Conservation (phyloP, 2,797 vertebrate genomes). For the Parambassis ranga region DNA sequence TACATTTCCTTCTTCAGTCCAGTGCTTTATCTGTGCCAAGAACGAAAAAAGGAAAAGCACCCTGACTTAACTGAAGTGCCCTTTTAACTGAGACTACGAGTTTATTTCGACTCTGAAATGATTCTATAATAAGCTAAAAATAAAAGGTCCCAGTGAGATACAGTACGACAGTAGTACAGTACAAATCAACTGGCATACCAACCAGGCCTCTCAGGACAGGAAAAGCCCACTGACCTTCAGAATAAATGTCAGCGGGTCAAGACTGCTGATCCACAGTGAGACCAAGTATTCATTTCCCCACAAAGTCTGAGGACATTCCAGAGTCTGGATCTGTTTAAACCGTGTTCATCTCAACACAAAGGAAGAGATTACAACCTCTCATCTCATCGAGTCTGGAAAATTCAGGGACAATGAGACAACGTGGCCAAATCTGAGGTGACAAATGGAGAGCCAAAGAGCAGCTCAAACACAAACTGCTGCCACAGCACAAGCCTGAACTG, state of each 20-base stretch:
- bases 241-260: slow-evolving; percentile 64
- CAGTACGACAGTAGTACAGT: slow-evolving; percentile 24
- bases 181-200: slow-evolving; percentile 45
- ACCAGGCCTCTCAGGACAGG: slow-evolving; percentile 48
- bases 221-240: slow-evolving; percentile 78
- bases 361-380: no score
- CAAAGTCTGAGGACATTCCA: neutral
- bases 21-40: no score
- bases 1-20: neutral
- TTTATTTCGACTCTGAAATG: neutral
- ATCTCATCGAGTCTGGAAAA: no score
- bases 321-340: neutral
- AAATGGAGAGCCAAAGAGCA: neutral
- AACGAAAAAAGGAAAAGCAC: no score
- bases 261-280: neutral
- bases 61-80: no score
- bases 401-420: no score
- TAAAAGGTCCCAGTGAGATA: neutral
- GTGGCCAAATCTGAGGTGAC: neutral
- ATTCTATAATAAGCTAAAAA: slow-evolving; percentile 3
- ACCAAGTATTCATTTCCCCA: neutral
- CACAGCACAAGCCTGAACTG: no score
- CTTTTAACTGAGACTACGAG: neutral
- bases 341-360: neutral
- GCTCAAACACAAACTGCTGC: neutral